Percentiles rank a stretch among this genome's conserved stretches.
Evolutionary conservation across 2,888 invertebrate genomes (phyloP).

Genomic region (Podabrus alpinus): DNA sequence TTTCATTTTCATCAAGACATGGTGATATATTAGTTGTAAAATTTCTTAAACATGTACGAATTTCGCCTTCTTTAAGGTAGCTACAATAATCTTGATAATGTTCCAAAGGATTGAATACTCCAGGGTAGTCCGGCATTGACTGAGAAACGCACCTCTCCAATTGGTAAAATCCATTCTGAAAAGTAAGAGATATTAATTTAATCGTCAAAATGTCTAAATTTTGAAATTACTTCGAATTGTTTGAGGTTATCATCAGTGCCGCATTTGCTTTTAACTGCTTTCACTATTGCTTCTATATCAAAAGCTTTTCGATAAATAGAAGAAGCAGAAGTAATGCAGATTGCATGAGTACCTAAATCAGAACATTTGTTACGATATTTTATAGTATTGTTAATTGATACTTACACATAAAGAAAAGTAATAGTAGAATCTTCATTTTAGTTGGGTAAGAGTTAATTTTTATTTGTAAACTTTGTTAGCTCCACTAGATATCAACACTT

Average conservation of each 20-base stretch:
- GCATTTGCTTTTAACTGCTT: not conserved
- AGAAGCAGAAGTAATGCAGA: not conserved
- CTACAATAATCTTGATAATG: not conserved
- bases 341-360: not conserved
- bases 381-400: not conserved
- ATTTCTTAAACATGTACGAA: not conserved
- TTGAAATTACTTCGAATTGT: not conserved
- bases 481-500: not conserved
- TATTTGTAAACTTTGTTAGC: not conserved
- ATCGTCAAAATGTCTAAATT: not conserved
- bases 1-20: not conserved
- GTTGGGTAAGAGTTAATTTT: too few relatives aligned
- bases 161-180: not conserved
- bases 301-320: not conserved
- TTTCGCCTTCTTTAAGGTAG: not conserved
- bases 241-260: not conserved
- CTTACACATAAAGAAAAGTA: not conserved
- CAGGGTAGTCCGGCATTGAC: not conserved
- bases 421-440: not conserved
- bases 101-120: not conserved
- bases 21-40: not conserved
- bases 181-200: not conserved
- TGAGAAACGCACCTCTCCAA: not conserved
- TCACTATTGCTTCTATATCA: accelerated
- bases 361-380: not conserved